Conservation (phyloP, 2,113 vertebrate genomes). For the Lycocorax pyrrhopterus region DNA sequence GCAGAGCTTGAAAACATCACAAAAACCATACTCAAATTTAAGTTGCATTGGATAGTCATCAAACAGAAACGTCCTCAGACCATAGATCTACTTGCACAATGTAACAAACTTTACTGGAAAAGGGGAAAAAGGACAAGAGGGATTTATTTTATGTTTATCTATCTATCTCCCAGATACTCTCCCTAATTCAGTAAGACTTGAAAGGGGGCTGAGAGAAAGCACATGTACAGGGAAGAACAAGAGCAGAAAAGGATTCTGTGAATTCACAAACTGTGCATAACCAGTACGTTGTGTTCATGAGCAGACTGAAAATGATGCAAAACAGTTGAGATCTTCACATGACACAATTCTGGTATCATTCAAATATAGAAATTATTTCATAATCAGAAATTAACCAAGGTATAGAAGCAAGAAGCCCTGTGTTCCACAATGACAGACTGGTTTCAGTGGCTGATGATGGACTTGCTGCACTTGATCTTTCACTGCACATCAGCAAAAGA, state of each 20-base stretch:
- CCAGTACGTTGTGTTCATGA: background rate
- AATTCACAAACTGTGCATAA: background rate
- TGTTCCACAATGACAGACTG: rapidly evolving
- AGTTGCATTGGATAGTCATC: background rate
- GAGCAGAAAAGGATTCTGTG: background rate
- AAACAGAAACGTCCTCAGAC: background rate
- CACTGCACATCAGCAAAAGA: background rate
- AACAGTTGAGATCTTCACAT: background rate
- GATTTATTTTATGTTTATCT: background rate
- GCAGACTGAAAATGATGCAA: background rate
- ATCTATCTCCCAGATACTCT: background rate
- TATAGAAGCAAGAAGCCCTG: background rate
- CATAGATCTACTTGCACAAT: background rate
- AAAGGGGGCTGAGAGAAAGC: background rate
- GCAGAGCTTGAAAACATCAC: background rate
- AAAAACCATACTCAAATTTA: background rate
- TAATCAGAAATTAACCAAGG: background rate
- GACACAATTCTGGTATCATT: background rate
- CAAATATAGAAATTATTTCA: background rate
- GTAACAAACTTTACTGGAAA: background rate
- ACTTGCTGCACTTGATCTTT: background rate
- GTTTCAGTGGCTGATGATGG: background rate
- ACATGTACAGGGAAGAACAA: background rate
- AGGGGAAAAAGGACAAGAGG: background rate
- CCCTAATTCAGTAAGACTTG: background rate